Percentiles rank a stretch among this genome's conserved stretches.
phyloP scores from a whole-genome alignment of 2,113 vertebrate species.

The Monopterus albus region DNA sequence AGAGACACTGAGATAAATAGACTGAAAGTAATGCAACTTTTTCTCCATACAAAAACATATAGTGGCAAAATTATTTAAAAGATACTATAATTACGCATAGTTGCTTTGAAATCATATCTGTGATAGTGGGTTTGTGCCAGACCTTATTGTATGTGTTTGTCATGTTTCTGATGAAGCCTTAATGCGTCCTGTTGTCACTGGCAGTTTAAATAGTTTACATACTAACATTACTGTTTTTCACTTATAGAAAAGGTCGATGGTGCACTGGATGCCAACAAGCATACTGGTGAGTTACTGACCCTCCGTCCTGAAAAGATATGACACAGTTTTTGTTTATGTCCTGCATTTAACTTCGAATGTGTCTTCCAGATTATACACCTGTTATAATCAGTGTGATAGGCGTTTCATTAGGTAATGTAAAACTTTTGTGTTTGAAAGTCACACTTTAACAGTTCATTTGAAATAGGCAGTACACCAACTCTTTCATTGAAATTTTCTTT shows the following conservation, averaged over 20 bases:
- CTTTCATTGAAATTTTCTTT: background rate
- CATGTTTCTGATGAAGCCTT: background rate
- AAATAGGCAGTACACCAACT: background rate
- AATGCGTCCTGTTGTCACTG: background rate
- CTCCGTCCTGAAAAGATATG: background rate
- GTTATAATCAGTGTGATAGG: background rate
- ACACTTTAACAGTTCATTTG: background rate
- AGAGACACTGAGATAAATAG: background rate
- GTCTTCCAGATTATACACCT: conserved; percentile 38
- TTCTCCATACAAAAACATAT: no score
- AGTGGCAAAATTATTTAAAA: background rate
- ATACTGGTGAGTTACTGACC: conserved; percentile 42
- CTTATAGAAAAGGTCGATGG: background rate
- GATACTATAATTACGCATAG: background rate
- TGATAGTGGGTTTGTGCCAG: no score
- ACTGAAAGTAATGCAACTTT: background rate
- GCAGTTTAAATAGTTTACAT: background rate
- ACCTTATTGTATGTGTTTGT: background rate
- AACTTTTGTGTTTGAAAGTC: background rate
- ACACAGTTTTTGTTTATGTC: conserved; percentile 1
- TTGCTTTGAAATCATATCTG: background rate
- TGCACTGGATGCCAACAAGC: background rate
- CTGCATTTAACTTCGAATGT: conserved; percentile 6
- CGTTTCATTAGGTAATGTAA: conserved; percentile 45
- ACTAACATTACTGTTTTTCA: background rate